phyloP scores from a whole-genome alignment of 53 echinoderm and acorn worm species.

The Crossaster papposus region DNA sequence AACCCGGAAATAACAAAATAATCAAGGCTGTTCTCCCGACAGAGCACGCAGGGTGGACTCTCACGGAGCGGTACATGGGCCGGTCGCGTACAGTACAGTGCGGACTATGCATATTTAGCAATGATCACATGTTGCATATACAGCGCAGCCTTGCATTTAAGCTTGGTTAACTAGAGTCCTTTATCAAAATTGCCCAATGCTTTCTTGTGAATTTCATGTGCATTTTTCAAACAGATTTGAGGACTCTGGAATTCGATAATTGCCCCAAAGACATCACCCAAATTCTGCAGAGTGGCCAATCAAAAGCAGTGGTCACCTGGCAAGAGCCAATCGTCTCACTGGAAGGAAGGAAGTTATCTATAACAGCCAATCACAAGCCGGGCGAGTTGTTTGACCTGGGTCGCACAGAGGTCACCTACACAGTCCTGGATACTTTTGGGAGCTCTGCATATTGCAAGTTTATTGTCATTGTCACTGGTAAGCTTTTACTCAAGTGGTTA shows the following conservation, averaged over 20 bases:
- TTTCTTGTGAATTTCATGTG: background rate
- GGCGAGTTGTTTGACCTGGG: conserved; percentile 28
- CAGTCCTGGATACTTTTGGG: conserved; percentile 19
- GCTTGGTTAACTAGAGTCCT: too few species aligned
- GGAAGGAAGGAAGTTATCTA: background rate
- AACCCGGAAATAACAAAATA: too few species aligned
- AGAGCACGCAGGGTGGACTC: too few species aligned
- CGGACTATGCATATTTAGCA: too few species aligned
- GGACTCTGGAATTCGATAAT: conserved; percentile 3
- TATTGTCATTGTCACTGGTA: conserved; percentile 32
- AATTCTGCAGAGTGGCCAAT: conserved; percentile 26
- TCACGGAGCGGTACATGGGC: too few species aligned
- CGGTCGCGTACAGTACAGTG: too few species aligned
- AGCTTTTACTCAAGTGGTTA: too few species aligned
- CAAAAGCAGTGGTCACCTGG: background rate
- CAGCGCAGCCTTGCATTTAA: too few species aligned
- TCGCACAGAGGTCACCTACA: conserved; percentile 27
- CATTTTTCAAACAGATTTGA: conserved; percentile 16
- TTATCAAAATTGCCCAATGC: background rate
- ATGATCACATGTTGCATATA: too few species aligned
- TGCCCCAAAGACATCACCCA: conserved; percentile 25
- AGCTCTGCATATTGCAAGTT: conserved; percentile 16
- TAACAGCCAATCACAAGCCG: conserved; percentile 24
- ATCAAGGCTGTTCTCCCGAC: too few species aligned
- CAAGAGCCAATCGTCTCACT: conserved; percentile 23